Evolutionary conservation across 2,888 invertebrate species (phyloP).

Genomic region (Linyphia triangularis): DNA sequence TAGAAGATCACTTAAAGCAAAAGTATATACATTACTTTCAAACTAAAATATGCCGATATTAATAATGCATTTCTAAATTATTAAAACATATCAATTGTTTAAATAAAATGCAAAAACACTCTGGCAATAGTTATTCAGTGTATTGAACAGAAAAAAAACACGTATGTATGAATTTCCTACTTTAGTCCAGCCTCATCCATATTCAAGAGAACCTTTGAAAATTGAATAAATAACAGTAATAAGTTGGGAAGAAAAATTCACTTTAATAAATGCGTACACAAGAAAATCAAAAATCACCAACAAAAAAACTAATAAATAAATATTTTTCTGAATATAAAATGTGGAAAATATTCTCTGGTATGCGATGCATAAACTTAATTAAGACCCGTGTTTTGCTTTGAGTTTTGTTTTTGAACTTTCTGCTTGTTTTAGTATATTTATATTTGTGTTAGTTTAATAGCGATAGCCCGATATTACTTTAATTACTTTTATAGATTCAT

Average conservation of each 20-base stretch:
- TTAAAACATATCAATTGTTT: not conserved
- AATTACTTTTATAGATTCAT: too few species aligned
- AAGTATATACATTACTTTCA: not conserved
- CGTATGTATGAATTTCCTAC: not conserved
- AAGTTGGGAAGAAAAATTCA: not conserved
- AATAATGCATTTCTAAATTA: slow-evolving; percentile 8
- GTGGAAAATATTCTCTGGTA: not conserved
- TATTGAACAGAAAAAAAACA: not conserved
- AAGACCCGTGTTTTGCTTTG: not conserved
- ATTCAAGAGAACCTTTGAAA: slow-evolving; percentile 8
- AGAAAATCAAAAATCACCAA: slow-evolving; percentile 3
- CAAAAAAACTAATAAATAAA: too few species aligned
- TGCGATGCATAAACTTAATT: not conserved
- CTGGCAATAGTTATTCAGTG: not conserved
- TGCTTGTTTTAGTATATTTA: too few species aligned
- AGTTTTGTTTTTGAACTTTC: not conserved
- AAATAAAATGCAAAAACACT: slow-evolving; percentile 28
- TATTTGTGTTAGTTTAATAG: too few species aligned
- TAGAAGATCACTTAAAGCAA: too few species aligned
- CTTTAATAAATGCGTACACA: not conserved
- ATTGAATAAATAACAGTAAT: not conserved
- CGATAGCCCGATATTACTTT: too few species aligned
- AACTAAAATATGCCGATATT: not conserved
- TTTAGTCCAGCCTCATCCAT: slow-evolving; percentile 8
- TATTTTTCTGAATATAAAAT: not conserved